Conservation (phyloP, 2,113 vertebrate species). For the Eurystomus gularis region DNA sequence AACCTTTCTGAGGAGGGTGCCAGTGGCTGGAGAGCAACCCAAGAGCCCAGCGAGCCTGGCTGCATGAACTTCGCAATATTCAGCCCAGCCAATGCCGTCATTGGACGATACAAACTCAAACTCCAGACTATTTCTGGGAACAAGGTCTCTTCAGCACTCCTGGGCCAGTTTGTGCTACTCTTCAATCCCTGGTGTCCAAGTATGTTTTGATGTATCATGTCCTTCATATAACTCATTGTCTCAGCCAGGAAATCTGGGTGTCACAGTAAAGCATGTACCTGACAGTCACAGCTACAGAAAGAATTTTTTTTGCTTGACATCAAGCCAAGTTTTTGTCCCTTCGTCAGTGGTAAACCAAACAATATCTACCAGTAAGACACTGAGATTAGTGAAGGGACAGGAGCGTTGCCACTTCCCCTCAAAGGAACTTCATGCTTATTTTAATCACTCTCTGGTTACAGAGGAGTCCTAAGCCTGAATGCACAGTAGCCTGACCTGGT, state of each 20-base stretch:
- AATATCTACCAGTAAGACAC: background rate
- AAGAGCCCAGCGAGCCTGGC: background rate
- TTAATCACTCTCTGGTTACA: background rate
- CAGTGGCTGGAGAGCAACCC: constrained; percentile 65
- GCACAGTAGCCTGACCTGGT: background rate
- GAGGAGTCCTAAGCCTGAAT: background rate
- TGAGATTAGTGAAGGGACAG: background rate
- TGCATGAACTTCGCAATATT: constrained; percentile 40
- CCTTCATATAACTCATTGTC: background rate
- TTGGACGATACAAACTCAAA: constrained; percentile 70
- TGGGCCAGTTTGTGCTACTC: constrained; percentile 69
- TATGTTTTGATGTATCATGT: constrained; percentile 19
- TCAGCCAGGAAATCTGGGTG: background rate
- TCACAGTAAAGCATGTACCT: background rate
- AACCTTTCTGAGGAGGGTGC: background rate
- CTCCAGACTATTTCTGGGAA: background rate
- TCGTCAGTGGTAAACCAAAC: background rate
- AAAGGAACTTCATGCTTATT: background rate
- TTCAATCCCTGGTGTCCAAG: constrained; percentile 84
- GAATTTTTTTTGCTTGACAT: background rate
- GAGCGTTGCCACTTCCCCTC: background rate
- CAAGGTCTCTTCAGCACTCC: background rate
- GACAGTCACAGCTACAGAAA: background rate
- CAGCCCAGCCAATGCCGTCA: constrained; percentile 63
- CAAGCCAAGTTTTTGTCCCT: background rate